Percentiles rank a stretch among this genome's conserved stretches.
Evolutionary conservation across 1,140 invertebrate species (phyloP).

Genomic region (Hydropsyche tenuis): DNA sequence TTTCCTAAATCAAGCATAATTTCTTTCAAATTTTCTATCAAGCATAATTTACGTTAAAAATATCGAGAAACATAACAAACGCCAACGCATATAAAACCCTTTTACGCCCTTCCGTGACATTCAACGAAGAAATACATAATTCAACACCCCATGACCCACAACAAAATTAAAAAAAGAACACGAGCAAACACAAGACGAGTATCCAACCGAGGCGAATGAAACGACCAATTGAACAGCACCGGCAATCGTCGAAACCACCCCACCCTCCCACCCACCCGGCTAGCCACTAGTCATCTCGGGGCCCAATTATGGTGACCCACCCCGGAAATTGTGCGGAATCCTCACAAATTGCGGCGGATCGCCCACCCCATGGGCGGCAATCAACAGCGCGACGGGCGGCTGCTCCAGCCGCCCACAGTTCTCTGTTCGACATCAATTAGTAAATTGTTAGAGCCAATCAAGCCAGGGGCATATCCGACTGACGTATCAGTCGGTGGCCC

Average conservation of each 20-base stretch:
- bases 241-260: not conserved
- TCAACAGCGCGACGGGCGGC: constrained; percentile 19
- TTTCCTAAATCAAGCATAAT: too few relatives aligned
- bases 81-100: too few relatives aligned
- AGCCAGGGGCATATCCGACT: not conserved
- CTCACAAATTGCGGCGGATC: constrained; percentile 42
- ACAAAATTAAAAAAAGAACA: too few relatives aligned
- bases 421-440: constrained; percentile 11
- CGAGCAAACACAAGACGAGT: not conserved
- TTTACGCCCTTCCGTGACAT: too few relatives aligned
- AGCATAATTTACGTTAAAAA: too few relatives aligned
- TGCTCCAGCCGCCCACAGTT: not conserved
- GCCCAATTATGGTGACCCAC: constrained; percentile 41
- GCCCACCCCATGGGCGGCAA: constrained; percentile 1
- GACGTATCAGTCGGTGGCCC: too few relatives aligned
- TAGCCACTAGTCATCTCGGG: not conserved
- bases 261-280: too few relatives aligned
- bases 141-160: too few relatives aligned
- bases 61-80: too few relatives aligned
- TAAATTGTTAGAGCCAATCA: constrained; percentile 16
- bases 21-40: too few relatives aligned
- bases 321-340: constrained; percentile 48
- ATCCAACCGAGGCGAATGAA: constrained; percentile 10
- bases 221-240: constrained; percentile 6
- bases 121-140: too few relatives aligned